Percentiles rank a stretch among this genome's conserved stretches.
Evolutionary conservation across 1,140 invertebrate genomes (phyloP).

Genomic region (Eumeta japonica): DNA sequence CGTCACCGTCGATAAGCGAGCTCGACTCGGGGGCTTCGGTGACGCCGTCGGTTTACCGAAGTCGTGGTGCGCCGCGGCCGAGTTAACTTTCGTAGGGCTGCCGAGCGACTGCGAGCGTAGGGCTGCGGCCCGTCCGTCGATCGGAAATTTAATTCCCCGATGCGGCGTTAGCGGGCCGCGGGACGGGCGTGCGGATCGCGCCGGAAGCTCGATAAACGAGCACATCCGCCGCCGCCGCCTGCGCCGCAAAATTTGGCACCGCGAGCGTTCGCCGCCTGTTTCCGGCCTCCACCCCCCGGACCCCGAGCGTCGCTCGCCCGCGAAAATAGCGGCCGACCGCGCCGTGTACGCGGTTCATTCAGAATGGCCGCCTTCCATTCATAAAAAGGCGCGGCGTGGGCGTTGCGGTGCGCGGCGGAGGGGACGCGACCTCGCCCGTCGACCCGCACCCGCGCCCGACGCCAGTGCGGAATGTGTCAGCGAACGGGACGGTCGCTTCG

Average conservation of each 20-base stretch:
- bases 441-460: slow-evolving; percentile 48
- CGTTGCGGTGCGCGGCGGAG: slow-evolving; percentile 33
- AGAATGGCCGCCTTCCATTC: slow-evolving; percentile 76
- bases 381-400: slow-evolving; percentile 66
- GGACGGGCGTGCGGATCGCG: slow-evolving; percentile 63
- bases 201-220: slow-evolving; percentile 65
- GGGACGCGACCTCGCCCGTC: slow-evolving; percentile 53
- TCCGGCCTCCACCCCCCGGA: slow-evolving; percentile 45
- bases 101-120: slow-evolving; percentile 49
- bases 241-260: slow-evolving; percentile 56
- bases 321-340: slow-evolving; percentile 54
- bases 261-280: slow-evolving; percentile 46
- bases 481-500: slow-evolving; percentile 64
- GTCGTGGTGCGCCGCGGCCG: no score
- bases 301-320: slow-evolving; percentile 38
- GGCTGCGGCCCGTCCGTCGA: slow-evolving; percentile 34
- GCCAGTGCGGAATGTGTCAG: slow-evolving; percentile 59
- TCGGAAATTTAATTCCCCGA: slow-evolving; percentile 56
- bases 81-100: slow-evolving; percentile 9
- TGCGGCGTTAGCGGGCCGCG: slow-evolving; percentile 53
- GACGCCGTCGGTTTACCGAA: no score
- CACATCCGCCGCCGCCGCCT: slow-evolving; percentile 51
- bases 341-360: slow-evolving; percentile 62
- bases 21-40: no score
- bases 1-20: not conserved